Evolutionary conservation across 2,888 invertebrate species (phyloP).

Genomic region (Seladonia tumulorum): DNA sequence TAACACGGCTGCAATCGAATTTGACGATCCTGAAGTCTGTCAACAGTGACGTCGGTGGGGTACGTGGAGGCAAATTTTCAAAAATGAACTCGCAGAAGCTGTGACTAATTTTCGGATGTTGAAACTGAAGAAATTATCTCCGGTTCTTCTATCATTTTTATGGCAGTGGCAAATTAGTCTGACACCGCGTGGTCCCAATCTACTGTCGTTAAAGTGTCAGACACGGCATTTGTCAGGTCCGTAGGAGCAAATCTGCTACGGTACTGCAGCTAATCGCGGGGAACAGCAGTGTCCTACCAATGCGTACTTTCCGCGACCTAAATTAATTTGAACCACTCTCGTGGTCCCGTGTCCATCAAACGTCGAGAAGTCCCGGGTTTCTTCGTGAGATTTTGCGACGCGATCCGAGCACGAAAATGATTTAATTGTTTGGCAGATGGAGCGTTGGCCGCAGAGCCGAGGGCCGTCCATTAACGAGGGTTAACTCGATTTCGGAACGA

Average conservation of each 20-base stretch:
- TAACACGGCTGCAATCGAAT: background rate
- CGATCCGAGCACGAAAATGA: background rate
- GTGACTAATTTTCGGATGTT: too few relatives aligned
- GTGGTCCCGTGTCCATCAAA: background rate
- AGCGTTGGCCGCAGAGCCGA: constrained; percentile 12
- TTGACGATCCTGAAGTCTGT: background rate
- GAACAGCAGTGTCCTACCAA: too few relatives aligned
- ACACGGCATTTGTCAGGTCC: too few relatives aligned
- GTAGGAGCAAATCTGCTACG: too few relatives aligned
- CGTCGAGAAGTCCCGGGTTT: background rate
- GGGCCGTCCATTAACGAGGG: constrained; percentile 37
- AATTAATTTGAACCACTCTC: too few relatives aligned
- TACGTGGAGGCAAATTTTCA: background rate
- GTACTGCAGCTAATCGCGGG: too few relatives aligned
- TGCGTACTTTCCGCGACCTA: too few relatives aligned
- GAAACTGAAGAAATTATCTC: too few relatives aligned
- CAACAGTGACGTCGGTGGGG: background rate
- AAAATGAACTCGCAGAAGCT: background rate
- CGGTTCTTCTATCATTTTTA: too few relatives aligned
- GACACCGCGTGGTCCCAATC: too few relatives aligned
- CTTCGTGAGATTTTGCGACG: background rate
- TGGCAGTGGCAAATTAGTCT: too few relatives aligned
- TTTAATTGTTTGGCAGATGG: background rate
- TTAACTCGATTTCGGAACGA: constrained; percentile 50
- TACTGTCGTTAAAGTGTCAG: too few relatives aligned